Percentiles rank a stretch among this genome's conserved stretches.
These are phyloP conservation scores for Ormyrus nitidulus DNA, from an alignment of 2,888 invertebrate genomes.

Conservation along the genomic window DNA sequence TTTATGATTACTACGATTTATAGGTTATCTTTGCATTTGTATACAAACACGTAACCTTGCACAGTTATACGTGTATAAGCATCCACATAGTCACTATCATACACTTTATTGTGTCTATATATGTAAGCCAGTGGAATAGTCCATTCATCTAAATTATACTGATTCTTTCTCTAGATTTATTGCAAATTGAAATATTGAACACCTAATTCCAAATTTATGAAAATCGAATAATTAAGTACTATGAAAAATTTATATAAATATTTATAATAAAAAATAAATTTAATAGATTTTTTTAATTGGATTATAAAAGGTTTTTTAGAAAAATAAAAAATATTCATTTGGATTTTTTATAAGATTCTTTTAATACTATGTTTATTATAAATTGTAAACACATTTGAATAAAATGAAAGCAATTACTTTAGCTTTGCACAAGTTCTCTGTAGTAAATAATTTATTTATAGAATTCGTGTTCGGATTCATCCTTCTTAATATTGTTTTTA, in stretches of 20 bases:
- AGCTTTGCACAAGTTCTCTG: conserved; percentile 35
- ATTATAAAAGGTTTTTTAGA: conserved; percentile 5
- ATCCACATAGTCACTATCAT: neutral
- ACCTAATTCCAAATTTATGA: too few species aligned
- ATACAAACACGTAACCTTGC: conserved; percentile 39
- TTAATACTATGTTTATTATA: conserved; percentile 49
- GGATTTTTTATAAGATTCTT: conserved; percentile 28
- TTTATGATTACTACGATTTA: conserved; percentile 5
- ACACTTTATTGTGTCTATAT: too few species aligned
- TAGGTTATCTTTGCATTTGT: conserved; percentile 50
- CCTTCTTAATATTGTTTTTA: conserved; percentile 99
- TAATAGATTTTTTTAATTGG: neutral
- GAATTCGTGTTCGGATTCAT: conserved; percentile 99
- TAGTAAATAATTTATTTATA: conserved; percentile 87
- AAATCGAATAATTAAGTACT: too few species aligned
- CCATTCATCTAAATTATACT: too few species aligned
- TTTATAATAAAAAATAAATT: neutral
- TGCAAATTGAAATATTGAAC: too few species aligned
- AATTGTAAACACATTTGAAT: conserved; percentile 47
- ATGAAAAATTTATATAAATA: too few species aligned
- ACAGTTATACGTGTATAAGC: neutral
- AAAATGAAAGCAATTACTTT: conserved; percentile 47
- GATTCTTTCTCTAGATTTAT: too few species aligned
- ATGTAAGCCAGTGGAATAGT: too few species aligned
- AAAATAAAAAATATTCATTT: conserved; percentile 19